These are phyloP conservation scores for Lordiphosa collinella DNA, from an alignment of 1,140 invertebrate genomes.

Conservation along the genomic window DNA sequence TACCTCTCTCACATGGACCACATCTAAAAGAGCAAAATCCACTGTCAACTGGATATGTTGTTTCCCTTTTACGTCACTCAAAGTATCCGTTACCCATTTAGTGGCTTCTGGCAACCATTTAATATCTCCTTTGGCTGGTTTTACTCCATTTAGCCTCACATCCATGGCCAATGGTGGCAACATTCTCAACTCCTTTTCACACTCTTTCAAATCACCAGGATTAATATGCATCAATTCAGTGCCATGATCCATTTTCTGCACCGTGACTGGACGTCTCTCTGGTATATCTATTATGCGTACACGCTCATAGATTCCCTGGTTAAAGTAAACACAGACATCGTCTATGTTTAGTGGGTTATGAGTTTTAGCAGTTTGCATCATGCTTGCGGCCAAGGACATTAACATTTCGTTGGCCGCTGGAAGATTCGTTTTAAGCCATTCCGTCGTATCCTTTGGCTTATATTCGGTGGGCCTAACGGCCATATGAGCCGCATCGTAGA, in stretches of 20 bases:
- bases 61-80: constrained; percentile 1
- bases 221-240: constrained; percentile 20
- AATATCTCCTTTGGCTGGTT: not conserved
- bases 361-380: constrained; percentile 1
- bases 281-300: constrained; percentile 35
- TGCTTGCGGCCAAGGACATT: constrained; percentile 13
- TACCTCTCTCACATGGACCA: constrained; percentile 31
- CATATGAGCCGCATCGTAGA: constrained; percentile 28
- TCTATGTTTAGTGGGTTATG: not conserved
- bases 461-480: constrained; percentile 27
- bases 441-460: not conserved
- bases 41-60: constrained; percentile 33
- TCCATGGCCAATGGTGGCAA: constrained; percentile 34
- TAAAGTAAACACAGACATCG: constrained; percentile 36
- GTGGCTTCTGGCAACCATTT: constrained; percentile 7
- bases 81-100: constrained; percentile 10
- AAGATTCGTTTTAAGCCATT: constrained; percentile 13
- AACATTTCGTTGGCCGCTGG: not conserved
- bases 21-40: constrained; percentile 23
- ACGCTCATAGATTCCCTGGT: constrained; percentile 6
- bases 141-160: constrained; percentile 22
- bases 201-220: constrained; percentile 19
- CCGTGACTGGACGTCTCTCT: not conserved
- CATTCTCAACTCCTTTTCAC: constrained; percentile 2
- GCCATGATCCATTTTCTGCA: constrained; percentile 46